Evolutionary conservation across 2,888 invertebrate species (phyloP), one percentile per base, ranked within the genome.

Genomic region (Rhamphomyia laevipes): DNA sequence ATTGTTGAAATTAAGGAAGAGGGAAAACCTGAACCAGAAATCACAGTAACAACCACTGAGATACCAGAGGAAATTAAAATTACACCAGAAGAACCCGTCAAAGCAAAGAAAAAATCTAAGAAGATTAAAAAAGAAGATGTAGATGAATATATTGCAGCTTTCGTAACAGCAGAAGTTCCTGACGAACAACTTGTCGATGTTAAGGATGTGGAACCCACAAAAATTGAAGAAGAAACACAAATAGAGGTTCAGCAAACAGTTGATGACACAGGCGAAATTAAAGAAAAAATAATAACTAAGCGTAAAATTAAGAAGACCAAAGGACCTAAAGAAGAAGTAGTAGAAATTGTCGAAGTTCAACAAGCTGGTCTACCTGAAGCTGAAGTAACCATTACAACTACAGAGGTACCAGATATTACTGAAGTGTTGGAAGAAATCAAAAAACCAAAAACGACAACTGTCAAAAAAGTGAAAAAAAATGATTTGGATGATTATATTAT

Each of bases 321-420:
- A 16, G 74, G 71, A 40, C 70, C 69, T n/a, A 69, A 72, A 52
- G 66, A 73, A 56, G 72, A 75, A 62, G 63, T 70, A 4, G 71
- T 72, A 11, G 70, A 72, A 61, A 68, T 71, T 47, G 60, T 66
- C 37, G 72, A 63, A 51, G 63, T 63, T 41, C 64, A 66, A 58
- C 63, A 64, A 48, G 73, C 66, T 53, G 70, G 65, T 47, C 63
- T 65, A 54, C 71, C 74, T 48, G 61, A 73, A 62, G 66, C 69
- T 46, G 68, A 71, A 49, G 66, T 75, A 3, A 64, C 65, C 12
- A 65, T 71, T 13, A 60, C 62, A 44, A 63, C 61, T 40, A 58
- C 59, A 4, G 65, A 66, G 54, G 56, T n/a, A 1, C 42, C 42
- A 3, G 27, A 27, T 3, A n/a, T 57, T 21, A 57, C 56, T 2